Percentiles rank a stretch among this genome's conserved stretches.
Evolutionary conservation across 1,140 invertebrate genomes (phyloP).

Genomic region (Drosophila carrolli): DNA sequence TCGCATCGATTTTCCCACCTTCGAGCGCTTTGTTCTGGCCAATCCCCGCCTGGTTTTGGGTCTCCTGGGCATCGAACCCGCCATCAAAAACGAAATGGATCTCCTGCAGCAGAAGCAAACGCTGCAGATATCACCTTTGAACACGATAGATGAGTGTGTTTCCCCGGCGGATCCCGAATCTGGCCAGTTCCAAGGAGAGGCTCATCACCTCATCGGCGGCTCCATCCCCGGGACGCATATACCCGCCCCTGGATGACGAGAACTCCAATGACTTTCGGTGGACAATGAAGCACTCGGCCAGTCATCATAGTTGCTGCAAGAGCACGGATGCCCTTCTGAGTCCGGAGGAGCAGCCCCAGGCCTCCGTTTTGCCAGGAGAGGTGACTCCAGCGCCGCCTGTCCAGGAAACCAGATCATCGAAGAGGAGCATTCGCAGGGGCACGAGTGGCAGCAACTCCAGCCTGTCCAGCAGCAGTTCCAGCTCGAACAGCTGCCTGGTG

Average conservation of each 20-base stretch:
- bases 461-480: conserved; percentile 70
- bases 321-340: conserved; percentile 76
- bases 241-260: conserved; percentile 72
- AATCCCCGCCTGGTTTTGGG: conserved; percentile 82
- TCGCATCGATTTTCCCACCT: conserved; percentile 77
- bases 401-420: conserved; percentile 13
- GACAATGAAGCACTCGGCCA: conserved; percentile 77
- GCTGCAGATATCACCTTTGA: conserved; percentile 74
- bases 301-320: conserved; percentile 76
- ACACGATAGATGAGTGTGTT: conserved; percentile 77
- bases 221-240: conserved; percentile 34
- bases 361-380: conserved; percentile 1
- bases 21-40: conserved; percentile 77
- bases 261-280: conserved; percentile 81
- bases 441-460: conserved; percentile 72
- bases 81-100: conserved; percentile 78
- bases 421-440: conserved; percentile 29
- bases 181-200: conserved; percentile 65
- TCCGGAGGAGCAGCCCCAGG: conserved; percentile 47
- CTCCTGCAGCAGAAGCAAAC: conserved; percentile 78
- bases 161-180: conserved; percentile 58
- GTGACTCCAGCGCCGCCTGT: not conserved
- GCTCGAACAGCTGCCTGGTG: conserved; percentile 66
- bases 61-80: conserved; percentile 75
- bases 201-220: conserved; percentile 17